Base-by-base conservation (phyloP, 2,888 invertebrate genomes). In the Drosophila affinis region DNA sequence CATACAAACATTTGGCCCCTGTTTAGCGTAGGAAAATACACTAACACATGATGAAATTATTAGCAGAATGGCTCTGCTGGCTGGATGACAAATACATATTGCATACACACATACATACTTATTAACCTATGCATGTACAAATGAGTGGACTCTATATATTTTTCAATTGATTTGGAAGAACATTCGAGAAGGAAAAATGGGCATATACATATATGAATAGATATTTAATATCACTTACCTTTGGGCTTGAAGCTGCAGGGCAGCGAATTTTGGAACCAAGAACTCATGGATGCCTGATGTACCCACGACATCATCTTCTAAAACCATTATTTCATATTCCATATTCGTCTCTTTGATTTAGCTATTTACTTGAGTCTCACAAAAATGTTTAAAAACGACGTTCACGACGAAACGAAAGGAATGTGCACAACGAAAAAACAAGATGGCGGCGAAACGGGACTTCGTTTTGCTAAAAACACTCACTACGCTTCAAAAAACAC, bases 371-470 rank as follows among this genome's bases (percentile, higher is more conserved):
- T 48, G 7, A 14, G 14, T 27, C 17, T 10, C 17, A 44, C 54
- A 44, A 44, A 54, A n/a, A 44, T 2, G 12, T n/a, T 39, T 39
- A 7, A 39, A 12, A n/a, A 14, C 39, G 1, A n/a, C 39, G 14
- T n/a, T 6, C 39, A 39, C n/a, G 39, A n/a, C 39, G 39, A 39
- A 14, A 24, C 14, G 21, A 39, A 29, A 52, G 14, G 18, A 56
- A 48, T 18, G 27, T 44, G 52, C 76, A 78, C 68, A 74, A 70
- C 68, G 64, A 70, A 55, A 55, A 53, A 71, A 65, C 78, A 56
- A 17, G 6, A 39, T 39, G 39, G 39, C 39, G n/a, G 14, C 6
- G 12, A 12, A 14, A 34, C 12, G 2, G 3, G 12, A 5, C 34
- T 14, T 5, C 5, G 12, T 14, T 53, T 21, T 24, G 55, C 18